A percentile compares a stretch with the other conserved stretches of the same genome.
Conservation (phyloP, 2,113 vertebrate species). For the Nesospiza acunhae region DNA sequence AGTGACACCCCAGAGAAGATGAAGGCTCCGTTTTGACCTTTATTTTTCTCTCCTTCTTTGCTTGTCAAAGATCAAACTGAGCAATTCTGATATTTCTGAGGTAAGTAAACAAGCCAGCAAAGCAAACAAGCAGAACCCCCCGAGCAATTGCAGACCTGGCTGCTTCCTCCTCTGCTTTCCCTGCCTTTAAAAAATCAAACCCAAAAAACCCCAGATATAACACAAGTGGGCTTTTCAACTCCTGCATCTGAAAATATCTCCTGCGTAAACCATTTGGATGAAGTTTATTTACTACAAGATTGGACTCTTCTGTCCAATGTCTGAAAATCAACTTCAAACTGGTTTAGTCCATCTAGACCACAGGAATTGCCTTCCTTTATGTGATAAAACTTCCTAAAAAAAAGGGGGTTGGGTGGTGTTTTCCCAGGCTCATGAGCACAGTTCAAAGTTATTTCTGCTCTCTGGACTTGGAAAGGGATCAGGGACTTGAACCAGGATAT, state of each 20-base stretch:
- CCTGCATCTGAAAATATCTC: background rate
- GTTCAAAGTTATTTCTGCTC: background rate
- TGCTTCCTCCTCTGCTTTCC: background rate
- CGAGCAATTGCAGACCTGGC: background rate
- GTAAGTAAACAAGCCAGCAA: background rate
- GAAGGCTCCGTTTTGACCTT: slow-evolving; percentile 2
- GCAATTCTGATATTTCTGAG: background rate
- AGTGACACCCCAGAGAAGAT: background rate
- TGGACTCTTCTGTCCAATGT: background rate
- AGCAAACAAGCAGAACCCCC: background rate
- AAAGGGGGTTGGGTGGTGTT: background rate
- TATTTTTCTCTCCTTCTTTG: background rate
- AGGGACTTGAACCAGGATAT: background rate
- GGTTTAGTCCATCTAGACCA: background rate
- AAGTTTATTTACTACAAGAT: background rate
- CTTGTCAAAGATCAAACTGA: background rate
- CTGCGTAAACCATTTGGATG: background rate
- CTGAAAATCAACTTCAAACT: background rate
- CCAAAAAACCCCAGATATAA: background rate
- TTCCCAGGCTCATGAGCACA: background rate
- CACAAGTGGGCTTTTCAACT: background rate
- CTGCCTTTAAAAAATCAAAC: background rate
- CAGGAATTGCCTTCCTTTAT: background rate
- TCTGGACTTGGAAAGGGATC: background rate
- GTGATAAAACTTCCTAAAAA: background rate